A percentile compares a stretch with the other conserved stretches of the same genome.
These are phyloP conservation scores for Acleris emargana DNA, from an alignment of 2,888 invertebrate species.

Conservation along the genomic window DNA sequence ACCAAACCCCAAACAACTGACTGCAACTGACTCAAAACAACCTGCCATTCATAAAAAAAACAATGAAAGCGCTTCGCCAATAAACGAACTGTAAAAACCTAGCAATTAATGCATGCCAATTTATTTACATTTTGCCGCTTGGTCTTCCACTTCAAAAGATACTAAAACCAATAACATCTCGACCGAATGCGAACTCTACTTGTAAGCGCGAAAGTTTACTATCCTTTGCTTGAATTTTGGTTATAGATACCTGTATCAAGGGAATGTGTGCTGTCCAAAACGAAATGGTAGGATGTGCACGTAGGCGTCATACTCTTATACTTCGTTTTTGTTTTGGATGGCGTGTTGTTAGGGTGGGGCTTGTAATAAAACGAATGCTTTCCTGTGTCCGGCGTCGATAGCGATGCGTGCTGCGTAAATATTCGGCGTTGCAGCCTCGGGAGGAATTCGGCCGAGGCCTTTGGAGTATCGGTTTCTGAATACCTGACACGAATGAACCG, in stretches of 20 bases:
- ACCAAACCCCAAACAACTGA: not conserved
- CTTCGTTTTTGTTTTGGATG: too few species aligned
- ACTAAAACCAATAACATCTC: slow-evolving; percentile 39
- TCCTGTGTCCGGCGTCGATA: slow-evolving; percentile 64
- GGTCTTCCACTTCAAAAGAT: slow-evolving; percentile 42
- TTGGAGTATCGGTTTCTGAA: slow-evolving; percentile 18
- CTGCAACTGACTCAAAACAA: slow-evolving; percentile 29
- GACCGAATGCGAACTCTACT: slow-evolving; percentile 46
- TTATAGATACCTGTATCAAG: slow-evolving; percentile 47
- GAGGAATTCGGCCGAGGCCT: slow-evolving; percentile 39
- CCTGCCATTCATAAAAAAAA: slow-evolving; percentile 48
- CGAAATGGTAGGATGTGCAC: too few species aligned
- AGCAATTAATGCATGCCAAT: slow-evolving; percentile 72
- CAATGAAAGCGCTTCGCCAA: slow-evolving; percentile 48
- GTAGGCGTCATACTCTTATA: too few species aligned
- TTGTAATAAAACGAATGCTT: slow-evolving; percentile 72
- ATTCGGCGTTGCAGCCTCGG: slow-evolving; percentile 43
- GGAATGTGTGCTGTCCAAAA: slow-evolving; percentile 46
- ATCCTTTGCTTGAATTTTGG: slow-evolving; percentile 32
- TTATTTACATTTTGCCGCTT: slow-evolving; percentile 67
- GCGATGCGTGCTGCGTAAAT: slow-evolving; percentile 55
- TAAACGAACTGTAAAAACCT: slow-evolving; percentile 72
- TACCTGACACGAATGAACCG: slow-evolving; percentile 5
- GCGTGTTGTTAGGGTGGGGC: slow-evolving; percentile 61
- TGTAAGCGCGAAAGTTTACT: slow-evolving; percentile 46